These are phyloP conservation scores for Marronus borbonicus DNA, from an alignment of 2,888 invertebrate species.

Conservation along the genomic window DNA sequence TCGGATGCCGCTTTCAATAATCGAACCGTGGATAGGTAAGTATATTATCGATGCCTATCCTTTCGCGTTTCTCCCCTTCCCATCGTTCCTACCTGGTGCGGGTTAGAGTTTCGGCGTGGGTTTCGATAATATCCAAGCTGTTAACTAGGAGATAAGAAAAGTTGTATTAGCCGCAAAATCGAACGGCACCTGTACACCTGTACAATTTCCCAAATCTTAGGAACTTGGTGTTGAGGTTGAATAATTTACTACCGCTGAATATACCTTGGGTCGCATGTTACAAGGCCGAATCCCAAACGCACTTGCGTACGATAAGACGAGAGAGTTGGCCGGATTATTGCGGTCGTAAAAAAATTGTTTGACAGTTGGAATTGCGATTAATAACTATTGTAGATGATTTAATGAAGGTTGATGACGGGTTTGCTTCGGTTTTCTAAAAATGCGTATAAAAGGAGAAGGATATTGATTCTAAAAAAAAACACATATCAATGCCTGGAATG, in stretches of 20 bases:
- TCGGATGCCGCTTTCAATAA: constrained; percentile 26
- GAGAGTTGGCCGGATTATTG: constrained; percentile 21
- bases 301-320: constrained; percentile 25
- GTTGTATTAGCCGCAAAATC: constrained; percentile 48
- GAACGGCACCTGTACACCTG: constrained; percentile 48
- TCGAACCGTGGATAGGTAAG: constrained; percentile 21
- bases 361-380: constrained; percentile 13
- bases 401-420: background rate
- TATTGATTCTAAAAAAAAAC: no score
- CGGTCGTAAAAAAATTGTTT: constrained; percentile 23
- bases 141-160: constrained; percentile 49
- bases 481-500: no score
- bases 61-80: constrained; percentile 11
- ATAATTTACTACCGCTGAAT: constrained; percentile 42
- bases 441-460: no score
- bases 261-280: constrained; percentile 18
- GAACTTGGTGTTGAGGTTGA: constrained; percentile 45
- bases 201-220: constrained; percentile 49
- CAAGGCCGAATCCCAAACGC: constrained; percentile 4
- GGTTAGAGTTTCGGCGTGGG: constrained; percentile 37
- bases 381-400: background rate
- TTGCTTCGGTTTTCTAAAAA: background rate
- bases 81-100: background rate
- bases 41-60: constrained; percentile 32
- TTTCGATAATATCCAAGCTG: constrained; percentile 45